phyloP scores from a whole-genome alignment of 2,888 invertebrate species.

The Acleris sparsana region DNA sequence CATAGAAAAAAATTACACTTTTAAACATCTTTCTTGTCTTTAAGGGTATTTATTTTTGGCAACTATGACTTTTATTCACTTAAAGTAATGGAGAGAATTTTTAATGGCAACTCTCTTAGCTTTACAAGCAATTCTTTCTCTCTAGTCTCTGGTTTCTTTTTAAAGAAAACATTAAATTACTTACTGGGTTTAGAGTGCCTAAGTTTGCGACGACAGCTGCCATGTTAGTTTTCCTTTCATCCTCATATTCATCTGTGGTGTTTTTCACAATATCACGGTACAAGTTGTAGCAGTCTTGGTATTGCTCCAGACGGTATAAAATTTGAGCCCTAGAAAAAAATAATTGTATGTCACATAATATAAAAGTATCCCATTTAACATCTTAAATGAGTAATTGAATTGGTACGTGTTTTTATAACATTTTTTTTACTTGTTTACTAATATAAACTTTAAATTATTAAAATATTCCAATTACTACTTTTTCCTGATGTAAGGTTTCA shows the following conservation, averaged over 20 bases:
- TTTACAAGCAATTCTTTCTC: neutral
- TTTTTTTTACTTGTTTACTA: too few relatives aligned
- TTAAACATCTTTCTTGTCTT: too few relatives aligned
- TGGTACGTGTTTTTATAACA: too few relatives aligned
- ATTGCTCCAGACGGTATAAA: constrained; percentile 92
- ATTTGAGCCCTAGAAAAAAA: constrained; percentile 88
- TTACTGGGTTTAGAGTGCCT: constrained; percentile 85
- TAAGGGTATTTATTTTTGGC: too few relatives aligned
- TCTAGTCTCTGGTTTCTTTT: neutral
- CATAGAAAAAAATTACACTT: too few relatives aligned
- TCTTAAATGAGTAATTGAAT: too few relatives aligned
- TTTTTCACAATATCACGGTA: constrained; percentile 96
- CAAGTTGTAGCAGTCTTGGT: constrained; percentile 92
- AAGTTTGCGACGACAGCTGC: constrained; percentile 95
- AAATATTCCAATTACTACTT: too few relatives aligned
- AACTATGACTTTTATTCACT: too few relatives aligned
- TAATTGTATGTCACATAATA: constrained; percentile 1
- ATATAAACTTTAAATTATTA: too few relatives aligned
- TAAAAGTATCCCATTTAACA: neutral
- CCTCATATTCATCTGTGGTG: constrained; percentile 96
- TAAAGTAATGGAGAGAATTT: too few relatives aligned
- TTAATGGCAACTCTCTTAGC: too few relatives aligned
- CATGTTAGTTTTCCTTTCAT: constrained; percentile 97
- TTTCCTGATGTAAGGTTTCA: too few relatives aligned
- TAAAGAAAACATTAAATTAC: constrained; percentile 44